phyloP scores from a whole-genome alignment of 2,797 vertebrate genomes.

The Cossypha polioptera region DNA sequence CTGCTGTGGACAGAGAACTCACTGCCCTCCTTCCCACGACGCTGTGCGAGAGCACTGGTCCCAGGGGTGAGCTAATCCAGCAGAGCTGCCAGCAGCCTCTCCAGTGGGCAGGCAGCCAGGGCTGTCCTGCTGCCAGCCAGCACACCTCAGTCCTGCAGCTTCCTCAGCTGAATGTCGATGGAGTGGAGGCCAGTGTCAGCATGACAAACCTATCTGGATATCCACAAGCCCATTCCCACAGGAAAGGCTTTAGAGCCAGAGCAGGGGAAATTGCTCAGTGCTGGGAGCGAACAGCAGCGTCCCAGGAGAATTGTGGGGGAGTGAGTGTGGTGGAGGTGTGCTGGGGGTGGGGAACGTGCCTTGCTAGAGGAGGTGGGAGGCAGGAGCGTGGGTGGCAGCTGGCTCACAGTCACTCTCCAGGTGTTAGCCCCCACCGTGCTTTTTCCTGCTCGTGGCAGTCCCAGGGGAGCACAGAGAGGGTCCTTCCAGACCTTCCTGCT shows the following conservation, averaged over 20 bases:
- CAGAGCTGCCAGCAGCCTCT: slow-evolving; percentile 46
- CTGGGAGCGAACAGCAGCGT: neutral
- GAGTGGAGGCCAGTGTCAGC: neutral
- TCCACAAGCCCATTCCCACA: neutral
- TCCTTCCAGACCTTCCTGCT: neutral
- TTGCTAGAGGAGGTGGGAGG: neutral
- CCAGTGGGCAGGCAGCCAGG: slow-evolving; percentile 50
- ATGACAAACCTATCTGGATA: neutral
- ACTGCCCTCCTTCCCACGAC: neutral
- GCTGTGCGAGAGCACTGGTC: neutral
- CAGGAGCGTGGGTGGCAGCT: neutral
- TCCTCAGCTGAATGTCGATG: neutral
- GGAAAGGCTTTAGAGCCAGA: neutral
- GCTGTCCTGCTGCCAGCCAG: slow-evolving; percentile 9
- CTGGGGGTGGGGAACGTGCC: neutral
- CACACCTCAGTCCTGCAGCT: neutral
- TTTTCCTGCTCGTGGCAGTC: accelerated
- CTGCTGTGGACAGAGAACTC: neutral
- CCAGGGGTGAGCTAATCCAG: slow-evolving; percentile 56
- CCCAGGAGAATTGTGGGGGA: neutral
- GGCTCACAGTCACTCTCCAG: neutral
- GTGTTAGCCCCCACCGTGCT: neutral
- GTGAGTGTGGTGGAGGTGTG: neutral
- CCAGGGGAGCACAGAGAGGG: neutral
- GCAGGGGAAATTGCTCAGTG: neutral